Base-by-base conservation (phyloP, 35 echinoderm and acorn worm genomes). In the Ophioderma brevispina region DNA sequence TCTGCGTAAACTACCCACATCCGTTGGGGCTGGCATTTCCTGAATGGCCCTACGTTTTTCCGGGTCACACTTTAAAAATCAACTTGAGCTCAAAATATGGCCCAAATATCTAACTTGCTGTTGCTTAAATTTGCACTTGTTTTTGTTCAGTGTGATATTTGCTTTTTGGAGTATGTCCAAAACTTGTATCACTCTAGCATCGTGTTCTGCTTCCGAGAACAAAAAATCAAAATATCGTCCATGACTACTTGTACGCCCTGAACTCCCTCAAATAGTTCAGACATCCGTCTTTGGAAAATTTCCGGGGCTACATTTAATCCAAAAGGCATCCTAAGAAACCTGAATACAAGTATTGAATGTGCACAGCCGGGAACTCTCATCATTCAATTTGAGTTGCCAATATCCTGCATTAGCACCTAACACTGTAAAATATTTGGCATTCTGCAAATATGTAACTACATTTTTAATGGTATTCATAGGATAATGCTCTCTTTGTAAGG, bases 211-310 rank as follows among this genome's bases (percentile, higher is more conserved):
- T 84, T 36, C 40, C 82, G 33, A 86, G 10, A 0, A 33, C 75
- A 89, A 80, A 46, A 84, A 0, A 95, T 70, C 34, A 95, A n/a
- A 21, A 92, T 88, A 63, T 95, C 89, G 82, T 95, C 89, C 23
- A 83, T 77, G 0, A 92, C 33, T 11, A 88, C 80, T 75, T 92
- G 56, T 11, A 84, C 83, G 41, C 94, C 94, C n/a, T 82, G 40
- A 3, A 94, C 81, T 49, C 49, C 88, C 41, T 84, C 38, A 80
- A 95, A 92, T 32, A 82, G 76, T 78, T 92, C 32, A 42, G 78
- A 78, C 90, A 95, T 95, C 0, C 78, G 31, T 42, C 81, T 92
- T 43, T 95, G 90, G 42, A 92, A 95, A 1, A 95, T 63, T 84
- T 95, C 90, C 1, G 84, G 52, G 0, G 94, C 85, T 0, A 41